Conservation (phyloP, 2,797 vertebrate genomes). For the Aselliscus stoliczkanus region DNA sequence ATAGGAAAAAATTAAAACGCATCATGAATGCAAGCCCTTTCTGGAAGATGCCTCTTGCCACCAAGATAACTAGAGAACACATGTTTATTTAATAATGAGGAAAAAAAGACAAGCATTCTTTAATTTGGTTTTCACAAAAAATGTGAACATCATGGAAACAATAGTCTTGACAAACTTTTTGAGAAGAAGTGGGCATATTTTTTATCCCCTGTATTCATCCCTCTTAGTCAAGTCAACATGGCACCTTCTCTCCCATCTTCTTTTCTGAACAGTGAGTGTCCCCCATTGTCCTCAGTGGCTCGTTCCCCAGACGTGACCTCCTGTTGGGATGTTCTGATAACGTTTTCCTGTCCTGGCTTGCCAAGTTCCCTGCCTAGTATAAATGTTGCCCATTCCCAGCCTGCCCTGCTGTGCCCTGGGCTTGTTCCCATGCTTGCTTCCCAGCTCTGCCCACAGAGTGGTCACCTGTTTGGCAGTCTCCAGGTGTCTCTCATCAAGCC, state of each 20-base stretch:
- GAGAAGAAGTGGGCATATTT: not conserved
- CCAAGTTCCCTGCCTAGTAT: not conserved
- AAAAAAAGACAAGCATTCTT: not conserved
- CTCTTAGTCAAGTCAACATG: not conserved
- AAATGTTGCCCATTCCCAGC: not conserved
- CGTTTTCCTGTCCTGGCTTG: not conserved
- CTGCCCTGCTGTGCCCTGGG: not conserved
- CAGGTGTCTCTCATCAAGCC: not conserved
- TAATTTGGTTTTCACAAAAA: not conserved
- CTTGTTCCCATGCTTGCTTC: not conserved
- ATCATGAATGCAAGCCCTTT: not conserved
- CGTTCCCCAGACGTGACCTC: not conserved
- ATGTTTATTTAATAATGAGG: not conserved
- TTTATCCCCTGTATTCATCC: not conserved
- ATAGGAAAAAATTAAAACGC: not conserved
- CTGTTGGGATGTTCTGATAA: not conserved
- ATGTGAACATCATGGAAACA: not conserved
- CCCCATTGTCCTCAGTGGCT: not conserved
- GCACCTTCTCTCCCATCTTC: not conserved
- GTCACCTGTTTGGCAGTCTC: no score
- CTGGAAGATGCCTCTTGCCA: not conserved
- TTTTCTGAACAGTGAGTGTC: not conserved
- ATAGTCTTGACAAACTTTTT: not conserved
- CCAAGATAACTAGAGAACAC: not conserved
- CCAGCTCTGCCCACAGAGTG: not conserved